Conservation (phyloP, 2,113 vertebrate species). For the Malurus cyaneus region DNA sequence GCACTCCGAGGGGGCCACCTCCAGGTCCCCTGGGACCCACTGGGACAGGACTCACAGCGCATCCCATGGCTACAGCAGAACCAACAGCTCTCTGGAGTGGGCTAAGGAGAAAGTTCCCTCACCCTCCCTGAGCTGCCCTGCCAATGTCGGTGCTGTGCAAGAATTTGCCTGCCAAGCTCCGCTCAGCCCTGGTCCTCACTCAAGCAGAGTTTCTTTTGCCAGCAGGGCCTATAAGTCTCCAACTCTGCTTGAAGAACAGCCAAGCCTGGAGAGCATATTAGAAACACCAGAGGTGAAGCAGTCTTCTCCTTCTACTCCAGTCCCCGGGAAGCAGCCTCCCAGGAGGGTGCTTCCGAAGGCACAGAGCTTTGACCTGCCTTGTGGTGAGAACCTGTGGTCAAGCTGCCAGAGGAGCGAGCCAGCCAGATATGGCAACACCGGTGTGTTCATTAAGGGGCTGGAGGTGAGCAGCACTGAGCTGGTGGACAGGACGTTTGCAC, state of each 20-base stretch:
- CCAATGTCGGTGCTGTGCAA: background rate
- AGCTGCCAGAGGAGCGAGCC: slow-evolving; percentile 77
- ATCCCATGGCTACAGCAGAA: slow-evolving; percentile 43
- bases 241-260: slow-evolving; percentile 52
- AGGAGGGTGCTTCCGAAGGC: slow-evolving; percentile 76
- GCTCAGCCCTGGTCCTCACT: background rate
- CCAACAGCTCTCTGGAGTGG: slow-evolving; percentile 24
- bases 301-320: slow-evolving; percentile 31
- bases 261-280: background rate
- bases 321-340: slow-evolving; percentile 3
- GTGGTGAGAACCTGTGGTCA: slow-evolving; percentile 65
- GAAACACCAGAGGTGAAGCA: slow-evolving; percentile 34
- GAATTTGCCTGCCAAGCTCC: background rate
- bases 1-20: slow-evolving; percentile 27
- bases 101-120: slow-evolving; percentile 35
- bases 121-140: background rate
- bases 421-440: slow-evolving; percentile 68
- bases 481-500: slow-evolving; percentile 48
- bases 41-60: slow-evolving; percentile 57
- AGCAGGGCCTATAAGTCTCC: background rate
- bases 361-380: slow-evolving; percentile 79
- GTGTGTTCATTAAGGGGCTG: slow-evolving; percentile 80
- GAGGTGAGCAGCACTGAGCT: slow-evolving; percentile 79
- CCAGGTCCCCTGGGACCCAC: background rate
- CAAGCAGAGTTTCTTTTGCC: background rate